Percentiles rank a stretch among this genome's conserved stretches.
These are phyloP conservation scores for Trachelus stipa DNA, from an alignment of 2,888 invertebrate genomes.

Conservation along the genomic window DNA sequence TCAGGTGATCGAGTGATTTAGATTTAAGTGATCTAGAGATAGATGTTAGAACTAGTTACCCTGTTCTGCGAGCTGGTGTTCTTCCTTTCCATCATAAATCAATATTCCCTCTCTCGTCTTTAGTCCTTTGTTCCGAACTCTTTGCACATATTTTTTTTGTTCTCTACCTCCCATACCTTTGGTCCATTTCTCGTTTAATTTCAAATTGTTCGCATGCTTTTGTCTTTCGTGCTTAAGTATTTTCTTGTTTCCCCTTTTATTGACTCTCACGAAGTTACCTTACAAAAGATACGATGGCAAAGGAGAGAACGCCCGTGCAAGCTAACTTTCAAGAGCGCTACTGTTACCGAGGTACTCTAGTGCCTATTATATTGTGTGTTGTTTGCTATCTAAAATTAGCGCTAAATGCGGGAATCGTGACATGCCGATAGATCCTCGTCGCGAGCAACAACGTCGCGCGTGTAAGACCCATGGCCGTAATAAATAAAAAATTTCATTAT, in stretches of 20 bases:
- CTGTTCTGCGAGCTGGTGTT: constrained; percentile 59
- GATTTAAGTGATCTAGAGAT: constrained; percentile 53
- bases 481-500: not conserved
- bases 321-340: constrained; percentile 62
- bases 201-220: constrained; percentile 8
- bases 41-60: constrained; percentile 63
- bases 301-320: constrained; percentile 51
- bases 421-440: not conserved
- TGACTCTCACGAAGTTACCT: not conserved
- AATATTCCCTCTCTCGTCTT: not conserved
- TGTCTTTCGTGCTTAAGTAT: constrained; percentile 2
- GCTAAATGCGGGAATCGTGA: constrained; percentile 35
- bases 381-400: constrained; percentile 43
- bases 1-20: constrained; percentile 11
- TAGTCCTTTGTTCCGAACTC: constrained; percentile 7
- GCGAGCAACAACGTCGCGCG: constrained; percentile 1
- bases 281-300: constrained; percentile 38
- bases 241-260: not conserved
- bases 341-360: constrained; percentile 55
- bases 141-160: constrained; percentile 4
- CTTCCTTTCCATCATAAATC: constrained; percentile 42
- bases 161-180: constrained; percentile 11
- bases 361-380: constrained; percentile 49
- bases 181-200: constrained; percentile 4
- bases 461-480: not conserved